These are phyloP conservation scores for Reticulitermes speratus DNA, from an alignment of 1,140 invertebrate species.

Conservation along the genomic window DNA sequence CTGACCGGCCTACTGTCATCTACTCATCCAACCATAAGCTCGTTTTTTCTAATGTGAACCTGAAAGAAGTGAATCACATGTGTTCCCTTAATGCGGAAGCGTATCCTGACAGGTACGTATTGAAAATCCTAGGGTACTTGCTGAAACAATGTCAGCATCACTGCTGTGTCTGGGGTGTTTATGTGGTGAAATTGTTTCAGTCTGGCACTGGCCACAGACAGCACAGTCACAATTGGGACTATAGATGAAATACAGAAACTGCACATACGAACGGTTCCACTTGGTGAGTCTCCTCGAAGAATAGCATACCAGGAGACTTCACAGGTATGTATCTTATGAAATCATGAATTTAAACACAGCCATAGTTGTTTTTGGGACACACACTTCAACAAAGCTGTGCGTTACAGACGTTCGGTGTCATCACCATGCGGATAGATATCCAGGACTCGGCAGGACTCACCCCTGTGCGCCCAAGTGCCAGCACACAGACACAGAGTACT, in stretches of 20 bases:
- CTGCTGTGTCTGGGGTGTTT: too few species aligned
- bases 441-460: conserved; percentile 68
- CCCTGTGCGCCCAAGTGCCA: conserved; percentile 72
- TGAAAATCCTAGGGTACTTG: background rate
- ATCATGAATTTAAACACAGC: background rate
- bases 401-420: conserved; percentile 85
- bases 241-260: conserved; percentile 99
- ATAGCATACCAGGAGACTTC: conserved; percentile 95
- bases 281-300: conserved; percentile 89
- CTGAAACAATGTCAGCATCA: background rate
- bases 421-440: conserved; percentile 86
- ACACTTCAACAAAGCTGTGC: background rate
- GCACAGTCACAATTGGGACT: conserved; percentile 92
- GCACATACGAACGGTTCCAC: conserved; percentile 91
- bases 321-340: conserved; percentile 52
- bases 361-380: too few species aligned
- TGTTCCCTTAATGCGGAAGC: conserved; percentile 93
- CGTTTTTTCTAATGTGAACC: conserved; percentile 98
- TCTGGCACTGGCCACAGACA: conserved; percentile 91
- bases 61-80: conserved; percentile 98
- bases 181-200: conserved; percentile 50
- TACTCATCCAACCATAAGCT: conserved; percentile 99
- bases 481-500: conserved; percentile 66
- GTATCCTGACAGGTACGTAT: conserved; percentile 80
- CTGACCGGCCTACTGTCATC: conserved; percentile 96